Evolutionary conservation across 2,113 vertebrate genomes (phyloP).

Genomic region (Puma concolor): DNA sequence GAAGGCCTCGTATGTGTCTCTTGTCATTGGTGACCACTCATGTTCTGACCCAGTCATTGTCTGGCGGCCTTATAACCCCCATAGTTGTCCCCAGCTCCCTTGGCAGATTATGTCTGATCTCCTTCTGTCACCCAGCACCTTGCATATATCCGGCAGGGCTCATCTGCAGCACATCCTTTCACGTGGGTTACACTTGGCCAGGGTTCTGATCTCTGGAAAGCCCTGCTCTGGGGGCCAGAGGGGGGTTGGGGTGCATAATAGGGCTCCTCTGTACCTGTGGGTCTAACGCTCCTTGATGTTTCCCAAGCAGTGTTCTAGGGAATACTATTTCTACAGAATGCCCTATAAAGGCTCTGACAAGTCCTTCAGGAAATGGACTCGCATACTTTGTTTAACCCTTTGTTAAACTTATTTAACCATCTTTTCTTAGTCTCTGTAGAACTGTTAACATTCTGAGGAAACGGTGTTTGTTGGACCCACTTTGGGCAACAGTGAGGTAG

Average conservation of each 20-base stretch:
- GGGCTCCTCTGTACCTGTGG: background rate
- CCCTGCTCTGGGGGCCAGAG: background rate
- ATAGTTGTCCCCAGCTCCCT: no score
- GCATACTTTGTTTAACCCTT: background rate
- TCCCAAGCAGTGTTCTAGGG: background rate
- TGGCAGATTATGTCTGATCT: background rate
- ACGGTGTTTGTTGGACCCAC: background rate
- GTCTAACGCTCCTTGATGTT: background rate
- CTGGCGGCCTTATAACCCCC: no score
- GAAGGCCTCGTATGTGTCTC: background rate
- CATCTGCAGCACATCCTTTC: background rate
- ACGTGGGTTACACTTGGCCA: fast-evolving
- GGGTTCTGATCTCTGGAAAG: background rate
- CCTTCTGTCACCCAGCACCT: background rate
- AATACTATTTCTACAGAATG: background rate
- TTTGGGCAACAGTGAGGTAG: background rate
- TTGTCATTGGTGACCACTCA: background rate
- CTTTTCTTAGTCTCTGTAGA: background rate
- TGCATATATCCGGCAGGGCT: background rate
- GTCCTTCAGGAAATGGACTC: background rate
- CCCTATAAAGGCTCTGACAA: background rate
- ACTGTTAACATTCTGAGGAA: background rate
- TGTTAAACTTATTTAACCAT: background rate
- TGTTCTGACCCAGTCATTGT: background rate
- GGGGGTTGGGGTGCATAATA: background rate